A percentile compares a stretch with the other conserved stretches of the same genome.
phyloP scores from a whole-genome alignment of 2,797 vertebrate species.

The Diceros bicornis region DNA sequence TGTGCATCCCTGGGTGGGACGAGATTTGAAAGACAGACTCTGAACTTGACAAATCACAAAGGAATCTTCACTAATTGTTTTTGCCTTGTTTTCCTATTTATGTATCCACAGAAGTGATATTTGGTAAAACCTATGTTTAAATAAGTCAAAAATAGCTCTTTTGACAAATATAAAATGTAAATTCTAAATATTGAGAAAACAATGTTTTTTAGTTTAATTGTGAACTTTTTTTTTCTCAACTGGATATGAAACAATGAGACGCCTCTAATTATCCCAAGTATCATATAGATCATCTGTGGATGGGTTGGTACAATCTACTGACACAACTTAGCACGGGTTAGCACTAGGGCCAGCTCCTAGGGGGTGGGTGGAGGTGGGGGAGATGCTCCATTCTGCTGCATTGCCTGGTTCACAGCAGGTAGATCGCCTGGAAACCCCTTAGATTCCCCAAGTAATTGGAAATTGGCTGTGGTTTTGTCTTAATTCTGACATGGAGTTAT shows the following conservation, averaged over 20 bases:
- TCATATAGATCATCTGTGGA: accelerated
- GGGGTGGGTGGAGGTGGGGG: neutral
- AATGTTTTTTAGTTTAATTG: neutral
- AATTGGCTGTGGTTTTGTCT: neutral
- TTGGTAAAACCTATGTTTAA: neutral
- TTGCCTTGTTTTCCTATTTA: neutral
- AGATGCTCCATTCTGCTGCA: accelerated
- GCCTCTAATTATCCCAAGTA: neutral
- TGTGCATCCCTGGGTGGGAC: neutral
- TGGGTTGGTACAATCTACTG: accelerated
- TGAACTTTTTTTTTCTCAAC: neutral
- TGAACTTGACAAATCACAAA: neutral
- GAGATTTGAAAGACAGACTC: neutral
- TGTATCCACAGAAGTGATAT: neutral
- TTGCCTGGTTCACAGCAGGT: neutral
- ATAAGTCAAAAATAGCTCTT: neutral
- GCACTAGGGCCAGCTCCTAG: neutral
- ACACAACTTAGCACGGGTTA: neutral
- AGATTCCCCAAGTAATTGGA: neutral
- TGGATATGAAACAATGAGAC: neutral
- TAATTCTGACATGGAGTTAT: neutral
- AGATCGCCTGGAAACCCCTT: neutral
- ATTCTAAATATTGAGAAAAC: neutral
- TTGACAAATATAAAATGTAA: neutral
- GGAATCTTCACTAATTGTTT: neutral